These are phyloP conservation scores for Corydoras maculifer DNA, from an alignment of 2,113 vertebrate genomes.

Conservation along the genomic window DNA sequence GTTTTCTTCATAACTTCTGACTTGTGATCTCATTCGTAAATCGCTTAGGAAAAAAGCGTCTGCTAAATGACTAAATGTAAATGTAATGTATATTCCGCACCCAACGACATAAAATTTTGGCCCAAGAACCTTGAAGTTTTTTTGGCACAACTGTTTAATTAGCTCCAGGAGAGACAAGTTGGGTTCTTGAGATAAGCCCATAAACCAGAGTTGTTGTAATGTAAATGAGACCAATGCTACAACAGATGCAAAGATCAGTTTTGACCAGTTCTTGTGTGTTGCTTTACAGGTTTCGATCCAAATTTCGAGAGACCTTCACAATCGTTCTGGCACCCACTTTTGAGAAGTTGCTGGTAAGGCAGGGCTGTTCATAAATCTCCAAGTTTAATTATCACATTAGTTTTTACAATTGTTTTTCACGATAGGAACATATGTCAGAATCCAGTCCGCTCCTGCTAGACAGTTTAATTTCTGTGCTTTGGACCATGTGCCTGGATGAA, in stretches of 20 bases:
- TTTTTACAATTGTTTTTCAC: background rate
- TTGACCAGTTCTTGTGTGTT: background rate
- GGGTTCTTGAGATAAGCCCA: no score
- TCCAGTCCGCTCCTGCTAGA: conserved; percentile 52
- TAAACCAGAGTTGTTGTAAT: no score
- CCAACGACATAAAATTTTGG: no score
- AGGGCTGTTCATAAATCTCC: background rate
- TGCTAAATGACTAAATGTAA: no score
- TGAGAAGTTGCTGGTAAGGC: conserved; percentile 68
- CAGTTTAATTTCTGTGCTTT: conserved; percentile 56
- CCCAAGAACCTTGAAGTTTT: no score
- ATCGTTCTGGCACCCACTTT: conserved; percentile 54
- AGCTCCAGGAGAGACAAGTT: no score
- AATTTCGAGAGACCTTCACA: conserved; percentile 55
- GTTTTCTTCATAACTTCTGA: no score
- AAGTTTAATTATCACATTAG: background rate
- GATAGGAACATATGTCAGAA: conserved; percentile 52
- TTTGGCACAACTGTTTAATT: no score
- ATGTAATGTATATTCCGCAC: no score
- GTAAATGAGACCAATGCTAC: no score
- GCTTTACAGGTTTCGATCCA: conserved; percentile 66
- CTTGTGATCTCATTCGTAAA: no score
- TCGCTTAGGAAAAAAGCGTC: no score
- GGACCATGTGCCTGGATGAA: conserved; percentile 60
- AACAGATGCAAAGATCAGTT: background rate